phyloP scores from a whole-genome alignment of 2,113 vertebrate genomes.

The Pomatostomus ruficeps region DNA sequence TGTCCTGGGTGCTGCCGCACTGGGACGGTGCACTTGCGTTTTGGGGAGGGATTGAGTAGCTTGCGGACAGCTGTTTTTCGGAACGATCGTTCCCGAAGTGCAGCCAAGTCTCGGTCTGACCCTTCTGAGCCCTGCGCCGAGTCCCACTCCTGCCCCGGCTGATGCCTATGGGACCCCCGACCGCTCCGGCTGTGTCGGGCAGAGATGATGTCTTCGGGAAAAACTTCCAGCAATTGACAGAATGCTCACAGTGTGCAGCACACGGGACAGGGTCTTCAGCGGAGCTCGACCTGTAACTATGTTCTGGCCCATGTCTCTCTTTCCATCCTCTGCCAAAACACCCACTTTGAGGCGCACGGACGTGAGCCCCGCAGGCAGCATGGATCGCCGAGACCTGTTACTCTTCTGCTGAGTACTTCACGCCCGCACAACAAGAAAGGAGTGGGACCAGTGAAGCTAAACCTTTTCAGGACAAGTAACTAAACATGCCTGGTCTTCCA shows the following conservation, averaged over 20 bases:
- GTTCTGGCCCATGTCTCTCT: neutral
- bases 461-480: neutral
- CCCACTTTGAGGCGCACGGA: rapidly evolving
- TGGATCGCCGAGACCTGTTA: neutral
- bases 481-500: neutral
- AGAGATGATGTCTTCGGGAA: neutral
- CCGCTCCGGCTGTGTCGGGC: too few relatives aligned
- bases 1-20: neutral
- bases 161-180: rapidly evolving
- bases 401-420: neutral
- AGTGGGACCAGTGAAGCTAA: neutral
- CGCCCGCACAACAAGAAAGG: neutral
- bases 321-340: neutral
- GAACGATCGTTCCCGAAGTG: neutral
- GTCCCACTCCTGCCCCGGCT: neutral
- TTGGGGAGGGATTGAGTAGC: neutral
- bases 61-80: neutral
- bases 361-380: rapidly evolving
- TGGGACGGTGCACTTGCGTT: neutral
- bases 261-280: neutral
- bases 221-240: rapidly evolving
- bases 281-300: rapidly evolving
- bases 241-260: neutral
- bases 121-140: too few relatives aligned
- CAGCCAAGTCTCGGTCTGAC: neutral